phyloP scores from a whole-genome alignment of 2,113 vertebrate genomes.

The Chinchilla lanigera region DNA sequence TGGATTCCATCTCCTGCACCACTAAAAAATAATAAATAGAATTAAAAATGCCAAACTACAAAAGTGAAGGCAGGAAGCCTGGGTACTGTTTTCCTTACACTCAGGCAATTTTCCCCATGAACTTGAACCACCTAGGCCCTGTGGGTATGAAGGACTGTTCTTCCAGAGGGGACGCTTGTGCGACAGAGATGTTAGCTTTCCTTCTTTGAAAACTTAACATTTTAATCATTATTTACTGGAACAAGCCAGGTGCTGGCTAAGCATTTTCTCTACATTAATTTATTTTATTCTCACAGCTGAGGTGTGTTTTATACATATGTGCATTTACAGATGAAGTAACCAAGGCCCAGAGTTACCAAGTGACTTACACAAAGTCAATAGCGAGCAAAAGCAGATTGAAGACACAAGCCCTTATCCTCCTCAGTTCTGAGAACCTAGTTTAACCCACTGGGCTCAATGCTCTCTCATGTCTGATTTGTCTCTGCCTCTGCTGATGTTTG shows the following conservation, averaged over 20 bases:
- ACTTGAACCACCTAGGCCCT: not conserved
- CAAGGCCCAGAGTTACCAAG: not conserved
- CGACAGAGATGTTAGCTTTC: not conserved
- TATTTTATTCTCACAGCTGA: not conserved
- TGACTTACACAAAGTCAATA: not conserved
- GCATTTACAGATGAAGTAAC: not conserved
- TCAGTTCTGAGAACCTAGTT: not conserved
- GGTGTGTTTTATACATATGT: not conserved
- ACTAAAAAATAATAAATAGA: not conserved
- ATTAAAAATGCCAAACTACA: not conserved
- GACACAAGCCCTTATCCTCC: not conserved
- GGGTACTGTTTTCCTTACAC: not conserved
- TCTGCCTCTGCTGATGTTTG: not conserved
- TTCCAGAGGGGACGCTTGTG: not conserved
- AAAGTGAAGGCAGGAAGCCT: not conserved
- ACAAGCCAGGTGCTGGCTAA: not conserved
- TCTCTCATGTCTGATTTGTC: not conserved
- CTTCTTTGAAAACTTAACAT: not conserved
- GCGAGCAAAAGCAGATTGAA: not conserved
- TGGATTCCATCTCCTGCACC: not conserved
- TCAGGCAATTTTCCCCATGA: not conserved
- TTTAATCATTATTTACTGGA: constrained; percentile 24
- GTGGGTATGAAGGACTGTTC: not conserved
- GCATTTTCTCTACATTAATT: not conserved
- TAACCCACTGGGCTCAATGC: not conserved